Evolutionary conservation across 1,140 invertebrate genomes (phyloP), one percentile per base, ranked within the genome.

Genomic region (Archegozetes longisetosus): DNA sequence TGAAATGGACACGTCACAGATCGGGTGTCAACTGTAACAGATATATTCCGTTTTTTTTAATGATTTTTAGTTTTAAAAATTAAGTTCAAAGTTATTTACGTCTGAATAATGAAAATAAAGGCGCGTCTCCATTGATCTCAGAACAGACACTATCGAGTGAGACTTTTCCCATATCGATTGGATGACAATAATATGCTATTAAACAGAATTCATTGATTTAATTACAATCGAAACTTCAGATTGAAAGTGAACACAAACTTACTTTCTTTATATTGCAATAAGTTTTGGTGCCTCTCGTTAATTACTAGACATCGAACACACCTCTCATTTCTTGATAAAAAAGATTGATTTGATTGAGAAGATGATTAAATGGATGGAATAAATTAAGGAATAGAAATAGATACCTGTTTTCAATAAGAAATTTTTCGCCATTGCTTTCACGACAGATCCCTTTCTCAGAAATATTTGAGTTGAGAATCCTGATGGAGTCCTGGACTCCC

Each of bases 201-300:
- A n/a, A 55, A 47, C 47, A 53, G 13, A 1, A 50, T 17, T 14
- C 46, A 61, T 20, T 58, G 24, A 54, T 50, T 40, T 25, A 26
- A 29, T 40, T 54, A 58, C 24, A 63, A 60, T 40, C 12, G 29
- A n/a, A n/a, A n/a, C n/a, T n/a, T n/a, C n/a, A n/a, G 1, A 14
- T 55, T 20, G 1, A 20, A 50, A 49, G 25, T 58, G 12, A 28
- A 55, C 40, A 50, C 48, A 27, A 73, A 89, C 88, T 88, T 77
- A 93, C 88, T 90, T 81, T 92, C 88, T 86, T 93, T 93, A 76
- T 91, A 93, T 73, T 93, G 88, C 64, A 92, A 77, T 62, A 92
- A 86, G 74, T 91, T 91, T 66, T 80, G 78, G 75, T 93, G 88
- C 69, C 88, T 88, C 71, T 89, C 85, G 69, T 90, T 86, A 71